These are phyloP conservation scores for Gonatopus flavifemur DNA, from an alignment of 1,140 invertebrate genomes.

Conservation along the genomic window DNA sequence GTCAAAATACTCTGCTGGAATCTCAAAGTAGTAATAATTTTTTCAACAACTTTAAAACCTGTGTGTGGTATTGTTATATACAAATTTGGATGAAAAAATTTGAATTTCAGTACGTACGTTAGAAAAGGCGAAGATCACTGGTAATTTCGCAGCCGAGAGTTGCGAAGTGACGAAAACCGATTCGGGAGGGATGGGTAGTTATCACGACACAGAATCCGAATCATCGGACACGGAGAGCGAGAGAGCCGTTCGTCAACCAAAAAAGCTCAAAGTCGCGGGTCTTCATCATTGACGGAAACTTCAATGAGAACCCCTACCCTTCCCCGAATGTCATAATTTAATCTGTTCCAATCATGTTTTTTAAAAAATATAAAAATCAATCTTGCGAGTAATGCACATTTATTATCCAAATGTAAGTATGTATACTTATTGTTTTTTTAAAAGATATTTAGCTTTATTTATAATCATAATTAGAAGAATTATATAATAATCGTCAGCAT, in stretches of 20 bases:
- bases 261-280: slow-evolving; percentile 56
- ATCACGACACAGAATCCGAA: slow-evolving; percentile 60
- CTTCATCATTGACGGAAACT: slow-evolving; percentile 44
- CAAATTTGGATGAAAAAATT: slow-evolving; percentile 11
- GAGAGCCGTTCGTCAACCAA: slow-evolving; percentile 52
- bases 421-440: slow-evolving; percentile 34
- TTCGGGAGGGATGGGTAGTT: slow-evolving; percentile 45
- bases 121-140: slow-evolving; percentile 71
- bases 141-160: slow-evolving; percentile 64
- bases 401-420: slow-evolving; percentile 24
- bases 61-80: not conserved
- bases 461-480: slow-evolving; percentile 6
- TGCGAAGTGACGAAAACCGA: slow-evolving; percentile 56
- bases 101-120: slow-evolving; percentile 66
- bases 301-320: slow-evolving; percentile 2
- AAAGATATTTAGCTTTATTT: slow-evolving; percentile 19
- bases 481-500: not conserved
- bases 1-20: slow-evolving; percentile 87
- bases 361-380: slow-evolving; percentile 27
- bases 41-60: not conserved
- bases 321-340: slow-evolving; percentile 13
- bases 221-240: slow-evolving; percentile 59
- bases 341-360: slow-evolving; percentile 26
- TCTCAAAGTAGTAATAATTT: slow-evolving; percentile 75
- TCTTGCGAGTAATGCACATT: slow-evolving; percentile 15